phyloP scores from a whole-genome alignment of 1,140 invertebrate species.

The Sminthurides bifidus region DNA sequence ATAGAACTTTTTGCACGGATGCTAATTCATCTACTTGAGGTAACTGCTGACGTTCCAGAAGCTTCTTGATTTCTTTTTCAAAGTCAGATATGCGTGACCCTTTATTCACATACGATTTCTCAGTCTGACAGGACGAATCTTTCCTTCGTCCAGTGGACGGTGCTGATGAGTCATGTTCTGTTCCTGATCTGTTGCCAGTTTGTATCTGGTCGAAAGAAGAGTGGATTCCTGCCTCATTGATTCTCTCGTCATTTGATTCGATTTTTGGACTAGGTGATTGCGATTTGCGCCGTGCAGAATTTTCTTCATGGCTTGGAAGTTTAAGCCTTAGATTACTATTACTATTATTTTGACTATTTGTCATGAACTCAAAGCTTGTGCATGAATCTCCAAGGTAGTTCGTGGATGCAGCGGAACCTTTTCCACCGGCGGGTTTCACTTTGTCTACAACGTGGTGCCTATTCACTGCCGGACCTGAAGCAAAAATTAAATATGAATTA shows the following conservation, averaged over 20 bases:
- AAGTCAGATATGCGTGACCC: constrained; percentile 42
- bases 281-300: too few species aligned
- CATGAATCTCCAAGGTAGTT: constrained; percentile 47
- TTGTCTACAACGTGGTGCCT: too few species aligned
- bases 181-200: too few species aligned
- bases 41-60: constrained; percentile 55
- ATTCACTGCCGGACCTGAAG: not conserved
- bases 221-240: too few species aligned
- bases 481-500: too few species aligned
- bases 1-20: constrained; percentile 34
- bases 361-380: constrained; percentile 48
- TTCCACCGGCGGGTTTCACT: constrained; percentile 1
- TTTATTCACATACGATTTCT: constrained; percentile 40
- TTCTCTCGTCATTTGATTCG: too few species aligned
- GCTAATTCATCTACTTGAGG: constrained; percentile 32
- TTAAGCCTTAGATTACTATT: constrained; percentile 2
- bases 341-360: constrained; percentile 12
- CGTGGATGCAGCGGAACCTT: constrained; percentile 4
- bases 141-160: constrained; percentile 42
- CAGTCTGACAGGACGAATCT: constrained; percentile 50
- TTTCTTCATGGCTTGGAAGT: not conserved
- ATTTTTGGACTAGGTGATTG: too few species aligned
- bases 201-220: too few species aligned
- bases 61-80: constrained; percentile 58
- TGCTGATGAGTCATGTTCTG: constrained; percentile 30